Conservation (phyloP, 2,888 invertebrate genomes). For the Ganaspis brasiliensis region DNA sequence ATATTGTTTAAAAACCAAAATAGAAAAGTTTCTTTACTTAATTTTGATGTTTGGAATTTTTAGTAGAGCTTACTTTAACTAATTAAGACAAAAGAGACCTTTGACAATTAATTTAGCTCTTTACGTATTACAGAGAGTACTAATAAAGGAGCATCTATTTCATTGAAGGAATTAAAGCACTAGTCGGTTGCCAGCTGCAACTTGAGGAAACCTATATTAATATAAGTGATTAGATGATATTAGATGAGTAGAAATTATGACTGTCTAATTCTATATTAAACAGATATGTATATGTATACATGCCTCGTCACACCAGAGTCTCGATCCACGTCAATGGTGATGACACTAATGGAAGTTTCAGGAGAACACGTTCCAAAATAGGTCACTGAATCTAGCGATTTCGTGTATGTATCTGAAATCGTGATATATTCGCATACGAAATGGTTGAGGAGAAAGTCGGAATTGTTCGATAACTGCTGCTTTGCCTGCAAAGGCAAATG, state of each 20-base stretch:
- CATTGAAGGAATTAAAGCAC: background rate
- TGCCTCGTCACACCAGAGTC: background rate
- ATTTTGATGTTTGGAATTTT: no score
- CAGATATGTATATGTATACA: background rate
- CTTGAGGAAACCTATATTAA: background rate
- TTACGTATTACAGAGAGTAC: background rate
- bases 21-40: no score
- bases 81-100: no score
- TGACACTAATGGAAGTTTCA: slow-evolving; percentile 37
- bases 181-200: background rate
- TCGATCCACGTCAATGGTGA: slow-evolving; percentile 8
- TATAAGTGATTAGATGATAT: slow-evolving; percentile 3
- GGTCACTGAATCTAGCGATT: slow-evolving; percentile 37
- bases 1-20: no score
- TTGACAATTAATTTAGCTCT: background rate
- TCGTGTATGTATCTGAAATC: slow-evolving; percentile 25
- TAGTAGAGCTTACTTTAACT: no score
- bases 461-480: slow-evolving; percentile 11
- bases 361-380: slow-evolving; percentile 13
- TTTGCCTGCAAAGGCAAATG: background rate
- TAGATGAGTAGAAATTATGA: background rate
- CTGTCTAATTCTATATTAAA: no score
- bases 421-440: slow-evolving; percentile 2
- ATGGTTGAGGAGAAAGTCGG: background rate
- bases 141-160: background rate